Conservation (phyloP, 2,888 invertebrate species). For the Acronicta leporina region DNA sequence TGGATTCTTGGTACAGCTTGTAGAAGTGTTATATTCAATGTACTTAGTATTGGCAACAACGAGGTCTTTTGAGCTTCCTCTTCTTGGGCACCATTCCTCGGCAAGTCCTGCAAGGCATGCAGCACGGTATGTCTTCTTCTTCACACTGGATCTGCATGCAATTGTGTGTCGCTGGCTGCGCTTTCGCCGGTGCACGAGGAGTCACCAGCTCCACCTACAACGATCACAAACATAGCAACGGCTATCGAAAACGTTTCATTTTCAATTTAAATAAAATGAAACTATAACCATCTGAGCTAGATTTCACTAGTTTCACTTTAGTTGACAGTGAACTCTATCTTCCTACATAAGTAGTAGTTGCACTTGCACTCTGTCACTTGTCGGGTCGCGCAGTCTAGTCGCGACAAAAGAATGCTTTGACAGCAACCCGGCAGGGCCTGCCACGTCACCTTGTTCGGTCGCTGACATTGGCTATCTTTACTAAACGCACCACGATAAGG, state of each 20-base stretch:
- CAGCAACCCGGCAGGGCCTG: no score
- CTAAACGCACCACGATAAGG: neutral
- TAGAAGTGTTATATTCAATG: neutral
- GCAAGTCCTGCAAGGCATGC: constrained; percentile 72
- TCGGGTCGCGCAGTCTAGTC: no score
- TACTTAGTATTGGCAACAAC: constrained; percentile 59
- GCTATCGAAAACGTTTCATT: no score
- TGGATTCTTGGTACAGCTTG: neutral
- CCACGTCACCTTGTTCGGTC: no score
- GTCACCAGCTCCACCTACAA: constrained; percentile 92
- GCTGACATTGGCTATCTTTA: neutral
- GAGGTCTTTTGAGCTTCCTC: constrained; percentile 53
- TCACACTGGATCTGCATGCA: constrained; percentile 92
- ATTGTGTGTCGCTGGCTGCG: constrained; percentile 89
- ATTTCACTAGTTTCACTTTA: no score
- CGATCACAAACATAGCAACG: constrained; percentile 2
- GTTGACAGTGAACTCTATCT: no score
- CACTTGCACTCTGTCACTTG: no score
- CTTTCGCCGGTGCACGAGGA: constrained; percentile 90
- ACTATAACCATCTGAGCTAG: no score
- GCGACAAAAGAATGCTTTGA: no score
- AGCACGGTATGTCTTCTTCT: constrained; percentile 84
- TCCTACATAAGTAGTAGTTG: no score
- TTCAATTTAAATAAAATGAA: no score
- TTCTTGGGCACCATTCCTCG: constrained; percentile 61